A percentile compares a stretch with the other conserved stretches of the same genome.
These are phyloP conservation scores for Podarcis siculus DNA, from an alignment of 2,797 vertebrate genomes.

Conservation along the genomic window DNA sequence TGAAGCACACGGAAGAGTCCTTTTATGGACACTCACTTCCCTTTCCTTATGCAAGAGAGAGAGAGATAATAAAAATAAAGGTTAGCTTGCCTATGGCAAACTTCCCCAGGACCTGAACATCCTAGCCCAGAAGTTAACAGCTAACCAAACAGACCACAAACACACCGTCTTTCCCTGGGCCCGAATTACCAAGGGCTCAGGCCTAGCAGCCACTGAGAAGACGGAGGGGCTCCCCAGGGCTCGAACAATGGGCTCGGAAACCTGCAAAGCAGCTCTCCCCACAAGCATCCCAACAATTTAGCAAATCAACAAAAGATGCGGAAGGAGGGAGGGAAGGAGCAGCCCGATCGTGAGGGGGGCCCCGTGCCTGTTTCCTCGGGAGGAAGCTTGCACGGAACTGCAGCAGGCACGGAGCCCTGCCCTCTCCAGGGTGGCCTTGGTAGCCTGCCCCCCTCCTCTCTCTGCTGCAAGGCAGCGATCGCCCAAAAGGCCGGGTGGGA, in stretches of 20 bases:
- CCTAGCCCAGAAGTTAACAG: conserved; percentile 5
- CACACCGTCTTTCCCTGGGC: background rate
- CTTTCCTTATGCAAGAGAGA: background rate
- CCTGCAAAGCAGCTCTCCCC: background rate
- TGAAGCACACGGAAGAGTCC: background rate
- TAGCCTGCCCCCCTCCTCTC: background rate
- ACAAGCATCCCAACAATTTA: background rate
- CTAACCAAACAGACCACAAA: background rate
- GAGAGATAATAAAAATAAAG: background rate
- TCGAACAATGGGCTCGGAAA: background rate
- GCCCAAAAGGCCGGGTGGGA: conserved; percentile 16
- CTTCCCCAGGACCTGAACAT: background rate
- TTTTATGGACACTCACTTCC: conserved; percentile 20
- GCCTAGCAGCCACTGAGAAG: background rate
- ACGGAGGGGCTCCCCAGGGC: background rate
- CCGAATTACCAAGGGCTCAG: background rate
- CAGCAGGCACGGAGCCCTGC: conserved; percentile 9
- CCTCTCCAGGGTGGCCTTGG: conserved; percentile 47
- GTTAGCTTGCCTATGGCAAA: background rate
- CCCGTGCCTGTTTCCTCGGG: background rate
- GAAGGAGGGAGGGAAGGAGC: background rate
- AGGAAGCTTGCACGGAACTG: background rate
- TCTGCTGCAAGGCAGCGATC: background rate
- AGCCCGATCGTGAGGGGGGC: background rate
- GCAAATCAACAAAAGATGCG: background rate